Percentiles rank a stretch among this genome's conserved stretches.
These are phyloP conservation scores for Metellina segmentata DNA, from an alignment of 2,888 invertebrate species.

Conservation along the genomic window DNA sequence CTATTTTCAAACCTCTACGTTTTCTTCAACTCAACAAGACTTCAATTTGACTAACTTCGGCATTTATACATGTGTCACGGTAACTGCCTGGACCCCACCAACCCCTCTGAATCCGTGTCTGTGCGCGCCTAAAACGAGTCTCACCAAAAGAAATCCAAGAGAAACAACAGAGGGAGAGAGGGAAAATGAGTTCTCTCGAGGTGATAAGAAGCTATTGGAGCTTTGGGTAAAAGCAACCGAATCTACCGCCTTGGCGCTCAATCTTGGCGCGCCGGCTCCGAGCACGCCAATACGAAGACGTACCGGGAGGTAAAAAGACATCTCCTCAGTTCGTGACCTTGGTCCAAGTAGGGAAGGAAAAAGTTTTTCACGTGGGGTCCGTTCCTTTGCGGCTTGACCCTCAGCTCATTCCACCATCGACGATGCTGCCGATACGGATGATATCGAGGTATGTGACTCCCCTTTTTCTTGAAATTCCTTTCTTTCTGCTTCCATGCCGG, in stretches of 20 bases:
- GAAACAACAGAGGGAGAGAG: too few species aligned
- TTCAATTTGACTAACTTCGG: too few species aligned
- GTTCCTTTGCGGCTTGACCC: slow-evolving; percentile 60
- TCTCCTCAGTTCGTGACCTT: slow-evolving; percentile 69
- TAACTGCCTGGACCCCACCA: too few species aligned
- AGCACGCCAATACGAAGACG: slow-evolving; percentile 26
- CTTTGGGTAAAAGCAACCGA: background rate
- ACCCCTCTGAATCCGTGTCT: too few species aligned
- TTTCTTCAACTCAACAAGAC: too few species aligned
- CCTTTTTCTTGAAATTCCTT: slow-evolving; percentile 6
- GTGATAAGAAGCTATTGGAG: too few species aligned
- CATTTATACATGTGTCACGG: too few species aligned
- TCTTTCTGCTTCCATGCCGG: background rate
- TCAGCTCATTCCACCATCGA: slow-evolving; percentile 36
- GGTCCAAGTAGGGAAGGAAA: slow-evolving; percentile 61
- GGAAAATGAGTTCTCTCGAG: too few species aligned
- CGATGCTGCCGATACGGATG: slow-evolving; percentile 30
- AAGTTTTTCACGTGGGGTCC: slow-evolving; percentile 51
- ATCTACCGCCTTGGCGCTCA: slow-evolving; percentile 33
- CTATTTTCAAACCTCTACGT: too few species aligned
- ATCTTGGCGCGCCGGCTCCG: slow-evolving; percentile 29
- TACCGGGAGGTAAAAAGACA: slow-evolving; percentile 58
- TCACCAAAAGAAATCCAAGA: too few species aligned
- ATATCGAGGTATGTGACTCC: slow-evolving; percentile 19
- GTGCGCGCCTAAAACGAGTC: too few species aligned